Evolutionary conservation across 1,140 invertebrate genomes (phyloP).

Genomic region (Oncopodura yosiiana): DNA sequence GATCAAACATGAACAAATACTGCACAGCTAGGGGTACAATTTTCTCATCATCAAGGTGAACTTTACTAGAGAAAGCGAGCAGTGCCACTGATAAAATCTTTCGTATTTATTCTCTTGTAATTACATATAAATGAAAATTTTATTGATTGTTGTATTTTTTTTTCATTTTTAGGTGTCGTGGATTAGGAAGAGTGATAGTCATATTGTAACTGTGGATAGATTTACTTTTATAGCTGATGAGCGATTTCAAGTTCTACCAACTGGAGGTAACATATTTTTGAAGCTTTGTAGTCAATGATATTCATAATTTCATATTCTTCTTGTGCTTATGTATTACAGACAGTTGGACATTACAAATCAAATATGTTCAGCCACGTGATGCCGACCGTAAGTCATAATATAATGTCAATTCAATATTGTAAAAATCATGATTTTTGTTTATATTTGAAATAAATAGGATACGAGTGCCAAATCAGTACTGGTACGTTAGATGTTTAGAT

Average conservation of each 20-base stretch:
- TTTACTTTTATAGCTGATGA: conserved; percentile 28
- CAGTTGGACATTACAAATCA: conserved; percentile 31
- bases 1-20: no score
- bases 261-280: no score
- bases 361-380: conserved; percentile 15
- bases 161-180: conserved; percentile 24
- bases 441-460: conserved; percentile 17
- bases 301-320: no score
- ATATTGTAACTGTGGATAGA: conserved; percentile 30
- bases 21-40: no score
- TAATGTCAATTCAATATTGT: neutral
- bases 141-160: neutral
- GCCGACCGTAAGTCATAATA: conserved; percentile 7
- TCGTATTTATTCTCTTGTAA: no score
- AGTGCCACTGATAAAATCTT: no score
- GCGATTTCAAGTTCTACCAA: conserved; percentile 27
- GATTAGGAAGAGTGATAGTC: conserved; percentile 24
- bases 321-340: no score
- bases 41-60: no score
- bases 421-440: neutral
- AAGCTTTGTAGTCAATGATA: no score
- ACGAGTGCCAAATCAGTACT: conserved; percentile 35
- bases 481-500: no score
- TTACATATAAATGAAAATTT: neutral
- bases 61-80: no score